These are phyloP conservation scores for Drosophila infuscata DNA, from an alignment of 2,888 invertebrate genomes.

Conservation along the genomic window DNA sequence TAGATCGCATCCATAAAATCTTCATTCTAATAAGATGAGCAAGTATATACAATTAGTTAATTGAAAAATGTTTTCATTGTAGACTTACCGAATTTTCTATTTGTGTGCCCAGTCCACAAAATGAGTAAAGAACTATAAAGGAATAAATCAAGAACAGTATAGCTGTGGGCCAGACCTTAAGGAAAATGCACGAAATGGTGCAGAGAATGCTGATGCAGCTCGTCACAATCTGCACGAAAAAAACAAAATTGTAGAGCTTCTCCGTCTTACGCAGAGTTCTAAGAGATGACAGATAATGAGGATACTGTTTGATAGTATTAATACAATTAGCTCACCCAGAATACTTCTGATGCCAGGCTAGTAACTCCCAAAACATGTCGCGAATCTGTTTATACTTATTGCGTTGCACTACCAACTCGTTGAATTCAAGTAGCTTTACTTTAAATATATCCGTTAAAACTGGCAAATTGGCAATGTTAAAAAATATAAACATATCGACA, in stretches of 20 bases:
- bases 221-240: slow-evolving; percentile 66
- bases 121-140: slow-evolving; percentile 61
- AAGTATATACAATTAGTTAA: neutral
- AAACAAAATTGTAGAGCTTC: slow-evolving; percentile 49
- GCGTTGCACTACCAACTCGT: slow-evolving; percentile 27
- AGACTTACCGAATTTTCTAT: slow-evolving; percentile 65
- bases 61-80: neutral
- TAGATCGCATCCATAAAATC: slow-evolving; percentile 55
- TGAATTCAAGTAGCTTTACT: slow-evolving; percentile 62
- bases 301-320: too few relatives aligned
- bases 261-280: slow-evolving; percentile 55
- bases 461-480: slow-evolving; percentile 63
- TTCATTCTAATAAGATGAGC: slow-evolving; percentile 41
- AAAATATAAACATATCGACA: slow-evolving; percentile 72
- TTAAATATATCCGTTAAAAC: slow-evolving; percentile 69
- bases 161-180: slow-evolving; percentile 70
- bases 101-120: slow-evolving; percentile 72
- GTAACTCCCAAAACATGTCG: slow-evolving; percentile 46
- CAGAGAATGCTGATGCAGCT: slow-evolving; percentile 50
- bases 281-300: neutral
- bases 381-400: slow-evolving; percentile 20
- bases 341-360: slow-evolving; percentile 74
- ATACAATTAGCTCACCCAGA: slow-evolving; percentile 41
- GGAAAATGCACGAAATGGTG: slow-evolving; percentile 68
- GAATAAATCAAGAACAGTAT: slow-evolving; percentile 55